Evolutionary conservation across 2,113 vertebrate genomes (phyloP).

Genomic region (Octodon degus): DNA sequence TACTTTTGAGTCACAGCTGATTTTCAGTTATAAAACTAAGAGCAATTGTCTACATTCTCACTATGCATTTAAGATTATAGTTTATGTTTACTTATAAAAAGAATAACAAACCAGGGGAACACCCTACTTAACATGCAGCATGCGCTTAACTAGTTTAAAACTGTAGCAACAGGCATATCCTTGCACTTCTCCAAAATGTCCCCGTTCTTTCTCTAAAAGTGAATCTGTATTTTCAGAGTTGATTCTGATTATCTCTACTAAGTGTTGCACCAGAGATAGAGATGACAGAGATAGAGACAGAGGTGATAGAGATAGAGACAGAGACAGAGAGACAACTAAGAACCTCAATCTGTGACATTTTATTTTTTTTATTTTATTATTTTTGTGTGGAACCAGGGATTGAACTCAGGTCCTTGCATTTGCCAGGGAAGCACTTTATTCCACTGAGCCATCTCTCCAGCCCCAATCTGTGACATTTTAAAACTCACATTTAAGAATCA

Average conservation of each 20-base stretch:
- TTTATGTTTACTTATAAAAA: constrained; percentile 71
- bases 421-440: too few relatives aligned
- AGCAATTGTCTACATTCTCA: constrained; percentile 71
- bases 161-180: background rate
- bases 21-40: constrained; percentile 74
- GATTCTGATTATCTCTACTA: constrained; percentile 1
- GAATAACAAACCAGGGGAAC: constrained; percentile 56
- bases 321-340: background rate
- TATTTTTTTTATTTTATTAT: too few relatives aligned
- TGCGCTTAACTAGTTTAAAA: constrained; percentile 52
- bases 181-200: constrained; percentile 14
- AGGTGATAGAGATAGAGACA: background rate
- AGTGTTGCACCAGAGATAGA: background rate
- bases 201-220: constrained; percentile 3
- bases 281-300: background rate
- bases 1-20: constrained; percentile 64
- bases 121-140: constrained; percentile 60
- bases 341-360: background rate
- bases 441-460: too few relatives aligned
- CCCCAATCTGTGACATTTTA: background rate
- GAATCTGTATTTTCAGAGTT: constrained; percentile 44
- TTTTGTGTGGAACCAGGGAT: too few relatives aligned
- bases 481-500: constrained; percentile 54
- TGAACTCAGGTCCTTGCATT: too few relatives aligned
- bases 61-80: constrained; percentile 52